Percentiles rank a stretch among this genome's conserved stretches.
These are phyloP conservation scores for Adelognathus sp. DNA, from an alignment of 2,888 invertebrate species.

Conservation along the genomic window DNA sequence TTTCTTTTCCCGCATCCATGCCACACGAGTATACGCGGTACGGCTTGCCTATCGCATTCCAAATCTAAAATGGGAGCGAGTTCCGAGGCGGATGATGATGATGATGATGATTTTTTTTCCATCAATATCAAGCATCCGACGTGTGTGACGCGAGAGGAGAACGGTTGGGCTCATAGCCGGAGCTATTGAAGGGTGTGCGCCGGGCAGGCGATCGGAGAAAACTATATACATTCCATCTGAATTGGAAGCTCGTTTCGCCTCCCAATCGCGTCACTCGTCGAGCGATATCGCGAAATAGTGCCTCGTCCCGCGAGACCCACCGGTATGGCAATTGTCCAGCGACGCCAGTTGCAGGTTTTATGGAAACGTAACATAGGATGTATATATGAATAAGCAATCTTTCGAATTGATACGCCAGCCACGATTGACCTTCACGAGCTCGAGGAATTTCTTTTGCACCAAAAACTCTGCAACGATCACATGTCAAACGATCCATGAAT, in stretches of 20 bases:
- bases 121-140: background rate
- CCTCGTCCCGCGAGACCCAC: background rate
- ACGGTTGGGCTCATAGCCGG: background rate
- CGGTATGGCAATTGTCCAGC: constrained; percentile 6
- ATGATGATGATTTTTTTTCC: constrained; percentile 5
- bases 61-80: constrained; percentile 21
- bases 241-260: constrained; percentile 15
- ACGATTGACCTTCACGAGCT: background rate
- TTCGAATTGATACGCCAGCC: constrained; percentile 39
- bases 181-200: background rate
- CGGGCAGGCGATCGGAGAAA: background rate
- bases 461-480: background rate
- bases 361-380: background rate
- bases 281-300: background rate
- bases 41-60: constrained; percentile 14
- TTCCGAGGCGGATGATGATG: too few relatives aligned
- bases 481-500: background rate
- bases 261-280: constrained; percentile 7
- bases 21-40: background rate
- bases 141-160: background rate
- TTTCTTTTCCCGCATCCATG: background rate
- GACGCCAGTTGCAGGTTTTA: background rate
- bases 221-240: background rate
- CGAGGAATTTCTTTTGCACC: background rate
- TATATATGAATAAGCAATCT: constrained; percentile 43